These are phyloP conservation scores for Sebastes minor DNA, from an alignment of 2,797 vertebrate species.

Conservation along the genomic window DNA sequence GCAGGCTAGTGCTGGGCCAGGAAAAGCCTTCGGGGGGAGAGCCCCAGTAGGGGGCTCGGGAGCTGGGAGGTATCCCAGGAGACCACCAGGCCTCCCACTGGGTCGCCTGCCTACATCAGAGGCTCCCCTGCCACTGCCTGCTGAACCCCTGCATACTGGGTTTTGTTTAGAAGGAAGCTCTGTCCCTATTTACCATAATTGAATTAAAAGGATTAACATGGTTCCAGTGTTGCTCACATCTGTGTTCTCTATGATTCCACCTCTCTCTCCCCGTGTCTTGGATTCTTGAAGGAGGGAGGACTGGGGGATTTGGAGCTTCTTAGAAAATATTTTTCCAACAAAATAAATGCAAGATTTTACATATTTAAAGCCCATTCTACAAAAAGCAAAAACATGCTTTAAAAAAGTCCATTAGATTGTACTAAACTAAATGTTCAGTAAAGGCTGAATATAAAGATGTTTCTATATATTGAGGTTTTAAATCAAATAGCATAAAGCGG, in stretches of 20 bases:
- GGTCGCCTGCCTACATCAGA: slow-evolving; percentile 71
- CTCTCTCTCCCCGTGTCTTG: slow-evolving; percentile 48
- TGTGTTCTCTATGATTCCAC: slow-evolving; percentile 74
- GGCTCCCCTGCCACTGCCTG: slow-evolving; percentile 57
- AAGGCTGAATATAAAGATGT: not conserved
- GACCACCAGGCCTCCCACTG: slow-evolving; percentile 73
- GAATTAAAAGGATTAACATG: slow-evolving; percentile 84
- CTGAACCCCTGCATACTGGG: slow-evolving; percentile 73
- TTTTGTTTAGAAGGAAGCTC: slow-evolving; percentile 81
- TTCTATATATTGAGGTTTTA: not conserved
- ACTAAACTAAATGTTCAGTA: not conserved
- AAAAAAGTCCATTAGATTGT: not conserved
- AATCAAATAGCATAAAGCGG: not conserved
- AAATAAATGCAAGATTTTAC: slow-evolving; percentile 46
- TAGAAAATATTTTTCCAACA: slow-evolving; percentile 7
- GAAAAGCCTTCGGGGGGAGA: slow-evolving; percentile 37
- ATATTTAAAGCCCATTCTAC: slow-evolving; percentile 10
- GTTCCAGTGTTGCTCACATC: slow-evolving; percentile 78
- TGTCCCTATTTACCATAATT: slow-evolving; percentile 82
- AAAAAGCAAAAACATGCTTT: not conserved
- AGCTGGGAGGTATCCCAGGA: slow-evolving; percentile 75
- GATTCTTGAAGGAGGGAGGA: slow-evolving; percentile 33
- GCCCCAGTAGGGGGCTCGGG: slow-evolving; percentile 64
- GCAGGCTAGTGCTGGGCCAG: slow-evolving; percentile 32
- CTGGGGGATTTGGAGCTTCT: slow-evolving; percentile 19